These are phyloP conservation scores for Etheostoma nigrum DNA, from an alignment of 2,797 vertebrate species.

Conservation along the genomic window DNA sequence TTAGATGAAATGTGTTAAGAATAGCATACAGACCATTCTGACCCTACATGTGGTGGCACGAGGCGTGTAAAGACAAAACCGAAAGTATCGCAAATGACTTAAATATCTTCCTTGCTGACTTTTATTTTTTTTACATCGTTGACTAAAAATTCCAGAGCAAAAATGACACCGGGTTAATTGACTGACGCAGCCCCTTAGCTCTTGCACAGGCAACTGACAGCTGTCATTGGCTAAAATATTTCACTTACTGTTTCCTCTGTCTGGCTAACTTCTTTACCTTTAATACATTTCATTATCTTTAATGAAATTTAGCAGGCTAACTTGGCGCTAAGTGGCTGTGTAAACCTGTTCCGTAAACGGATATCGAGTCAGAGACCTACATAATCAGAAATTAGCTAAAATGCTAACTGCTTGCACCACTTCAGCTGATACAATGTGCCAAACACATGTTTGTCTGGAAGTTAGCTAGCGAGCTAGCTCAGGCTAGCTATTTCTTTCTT, in stretches of 20 bases:
- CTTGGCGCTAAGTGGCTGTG: too few relatives aligned
- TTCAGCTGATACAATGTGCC: constrained; percentile 51
- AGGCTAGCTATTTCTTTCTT: background rate
- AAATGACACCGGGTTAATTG: accelerated
- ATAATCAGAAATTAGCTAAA: background rate
- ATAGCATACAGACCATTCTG: too few relatives aligned
- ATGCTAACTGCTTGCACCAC: constrained; percentile 32
- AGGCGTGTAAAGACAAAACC: background rate
- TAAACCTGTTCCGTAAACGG: accelerated
- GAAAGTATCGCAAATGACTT: background rate
- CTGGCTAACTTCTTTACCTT: too few relatives aligned
- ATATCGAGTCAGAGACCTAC: accelerated
- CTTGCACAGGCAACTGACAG: constrained; percentile 27
- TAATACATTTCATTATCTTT: too few relatives aligned
- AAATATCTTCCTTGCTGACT: background rate
- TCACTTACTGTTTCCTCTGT: accelerated
- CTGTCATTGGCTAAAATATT: background rate
- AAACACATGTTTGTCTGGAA: constrained; percentile 24
- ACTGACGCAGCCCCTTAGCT: background rate
- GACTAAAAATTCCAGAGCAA: background rate
- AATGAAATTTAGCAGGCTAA: too few relatives aligned
- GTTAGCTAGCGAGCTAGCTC: background rate
- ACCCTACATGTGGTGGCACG: too few relatives aligned
- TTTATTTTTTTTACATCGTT: background rate
- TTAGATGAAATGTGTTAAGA: too few relatives aligned